phyloP scores from a whole-genome alignment of 2,888 invertebrate species.

The Luperina nickerlii region DNA sequence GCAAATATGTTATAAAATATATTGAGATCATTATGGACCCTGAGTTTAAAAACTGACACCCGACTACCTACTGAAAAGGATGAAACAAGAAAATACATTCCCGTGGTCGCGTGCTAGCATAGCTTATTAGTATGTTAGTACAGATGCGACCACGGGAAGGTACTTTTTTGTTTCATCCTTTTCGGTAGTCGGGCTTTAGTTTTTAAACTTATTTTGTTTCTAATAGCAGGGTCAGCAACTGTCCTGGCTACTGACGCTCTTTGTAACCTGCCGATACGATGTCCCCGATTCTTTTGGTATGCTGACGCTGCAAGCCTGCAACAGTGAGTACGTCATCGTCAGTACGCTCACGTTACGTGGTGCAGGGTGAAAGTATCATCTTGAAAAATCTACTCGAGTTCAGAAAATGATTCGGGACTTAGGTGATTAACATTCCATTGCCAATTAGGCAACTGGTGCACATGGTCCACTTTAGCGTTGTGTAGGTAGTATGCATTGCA shows the following conservation, averaged over 20 bases:
- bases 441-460: neutral
- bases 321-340: neutral
- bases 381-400: neutral
- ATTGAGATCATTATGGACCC: no score
- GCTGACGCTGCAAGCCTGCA: neutral
- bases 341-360: neutral
- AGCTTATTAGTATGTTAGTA: no score
- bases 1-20: no score
- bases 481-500: neutral
- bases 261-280: neutral
- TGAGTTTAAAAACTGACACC: no score
- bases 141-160: no score
- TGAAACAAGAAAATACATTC: no score
- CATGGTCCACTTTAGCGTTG: neutral
- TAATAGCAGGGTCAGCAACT: neutral
- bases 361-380: neutral
- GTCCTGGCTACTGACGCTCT: neutral
- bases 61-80: no score
- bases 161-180: no score
- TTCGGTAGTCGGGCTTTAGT: no score
- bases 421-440: neutral
- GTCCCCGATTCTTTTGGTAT: neutral
- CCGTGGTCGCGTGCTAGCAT: no score
- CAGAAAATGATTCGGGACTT: neutral
- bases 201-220: neutral